Base-by-base conservation (phyloP, 2,888 invertebrate genomes). In the Rhogogaster chlorosoma region DNA sequence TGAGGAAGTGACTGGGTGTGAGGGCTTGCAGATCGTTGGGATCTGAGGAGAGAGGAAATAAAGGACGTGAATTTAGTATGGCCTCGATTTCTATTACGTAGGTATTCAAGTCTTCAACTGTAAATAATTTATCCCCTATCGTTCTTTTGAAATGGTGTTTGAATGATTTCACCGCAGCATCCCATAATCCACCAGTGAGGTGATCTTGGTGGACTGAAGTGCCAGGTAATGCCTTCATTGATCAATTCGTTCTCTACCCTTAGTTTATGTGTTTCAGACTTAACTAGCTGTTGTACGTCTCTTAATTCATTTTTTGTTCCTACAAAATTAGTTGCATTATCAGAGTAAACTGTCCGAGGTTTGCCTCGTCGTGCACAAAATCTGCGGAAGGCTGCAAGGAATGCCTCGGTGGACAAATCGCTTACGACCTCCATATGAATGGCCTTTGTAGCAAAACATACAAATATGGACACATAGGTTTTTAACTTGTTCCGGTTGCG, bases 91-190 rank as follows among this genome's bases (percentile, higher is more conserved):
- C 71, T 9, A 71, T 38, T 0, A 85, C n/a, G 18, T 87, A 38
- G 0, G 87, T 87, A 26, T 53, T 64, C 5, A 88, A 86, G 78
- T 91, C 88, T 78, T 91, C 88, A 57, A 86, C 88, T 0, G 87
- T 91, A 10, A 89, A 57, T 9, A 84, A 84, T 36, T 22, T 18
- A 2, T 70, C 32, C 15, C 86, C 84, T 1, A 88, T 77, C 0
- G 87, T 84, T 26, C 88, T 83, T 15, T 86, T 85, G n/a, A 90
- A 70, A 86, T 91, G n/a, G n/a, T n/a, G 75, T 84, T 92, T 92
- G 0, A 88, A 86, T 10, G 86, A 86, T 83, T 71, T 83, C 2
- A 84, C 77, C 9, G 87, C 88, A 2, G 89, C 87, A 73, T 91
- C 89, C 89, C 86, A 89, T 22, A 75, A 26, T n/a, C 75, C 75